Conservation (phyloP, 2,888 invertebrate genomes). For the Eupeodes latifasciatus region DNA sequence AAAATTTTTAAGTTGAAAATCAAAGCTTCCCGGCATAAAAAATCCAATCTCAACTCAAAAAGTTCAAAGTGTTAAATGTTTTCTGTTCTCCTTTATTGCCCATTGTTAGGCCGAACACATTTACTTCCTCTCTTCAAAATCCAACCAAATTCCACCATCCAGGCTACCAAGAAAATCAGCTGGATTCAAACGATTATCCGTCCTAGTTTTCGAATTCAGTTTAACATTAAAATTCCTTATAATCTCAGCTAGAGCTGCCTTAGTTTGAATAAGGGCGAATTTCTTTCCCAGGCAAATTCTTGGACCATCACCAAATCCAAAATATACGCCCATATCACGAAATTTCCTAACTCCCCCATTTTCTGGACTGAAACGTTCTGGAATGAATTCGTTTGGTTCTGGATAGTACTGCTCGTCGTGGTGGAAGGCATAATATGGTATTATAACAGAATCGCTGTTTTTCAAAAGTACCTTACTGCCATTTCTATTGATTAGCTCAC, state of each 20-base stretch:
- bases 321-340: slow-evolving; percentile 81
- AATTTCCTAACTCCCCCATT: slow-evolving; percentile 80
- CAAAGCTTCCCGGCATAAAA: too few relatives aligned
- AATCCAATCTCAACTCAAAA: too few relatives aligned
- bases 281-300: slow-evolving; percentile 82
- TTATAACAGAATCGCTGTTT: slow-evolving; percentile 79
- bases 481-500: slow-evolving; percentile 78
- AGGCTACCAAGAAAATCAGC: slow-evolving; percentile 79
- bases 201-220: slow-evolving; percentile 78
- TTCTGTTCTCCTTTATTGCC: too few relatives aligned
- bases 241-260: slow-evolving; percentile 80
- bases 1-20: too few relatives aligned
- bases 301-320: slow-evolving; percentile 83
- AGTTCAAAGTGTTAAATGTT: too few relatives aligned
- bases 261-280: slow-evolving; percentile 80
- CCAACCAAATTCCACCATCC: slow-evolving; percentile 81
- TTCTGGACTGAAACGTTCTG: slow-evolving; percentile 81
- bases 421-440: slow-evolving; percentile 81
- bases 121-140: slow-evolving; percentile 76
- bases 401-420: slow-evolving; percentile 80
- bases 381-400: slow-evolving; percentile 80
- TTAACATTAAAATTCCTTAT: slow-evolving; percentile 78
- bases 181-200: slow-evolving; percentile 79
- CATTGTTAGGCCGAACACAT: too few relatives aligned
- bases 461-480: slow-evolving; percentile 77